Base-by-base conservation (phyloP, 2,113 vertebrate genomes). In the Embiotoca jacksoni region DNA sequence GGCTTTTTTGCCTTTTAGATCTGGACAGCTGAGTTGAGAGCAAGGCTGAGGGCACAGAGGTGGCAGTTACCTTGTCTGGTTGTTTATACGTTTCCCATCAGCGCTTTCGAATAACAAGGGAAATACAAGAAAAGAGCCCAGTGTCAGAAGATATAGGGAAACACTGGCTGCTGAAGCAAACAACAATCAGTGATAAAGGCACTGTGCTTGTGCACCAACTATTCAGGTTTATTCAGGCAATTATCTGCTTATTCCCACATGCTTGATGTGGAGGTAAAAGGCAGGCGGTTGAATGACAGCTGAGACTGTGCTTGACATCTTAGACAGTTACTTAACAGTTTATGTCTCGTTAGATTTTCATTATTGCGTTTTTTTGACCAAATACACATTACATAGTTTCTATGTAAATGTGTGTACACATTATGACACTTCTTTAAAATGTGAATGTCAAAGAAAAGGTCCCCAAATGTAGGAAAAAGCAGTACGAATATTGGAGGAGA, bases 1-100 rank as follows among this genome's bases (percentile, higher is more conserved):
- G 74, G 68, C 75, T 80, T 87, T 90, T 90, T 87, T 86, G 78
- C 87, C 88, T 90, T 81, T 86, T 57, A 77, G 59, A 85, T 91
- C 78, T 86, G 87, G 86, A 88, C 87, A 91, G 73, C 73, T 64
- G 71, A 86, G 81, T 88, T 82, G 82, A 85, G 78, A 90, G 82
- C 64, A 6, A 59, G 67, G 78, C 71, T 80, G 36, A 75, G 87
- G 89, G 73, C 80, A 80, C 68, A 55, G 75, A 63, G 81, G 72
- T 84, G 84, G 84, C 78, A 75, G 75, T 81, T 87, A 73, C 74
- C 33, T 30, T 90, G 88, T 83, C 63, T 65, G 59, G 71, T 72
- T 89, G 81, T 82, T 86, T 86, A 81, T 82, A 84, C 76, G 86
- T 85, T 89, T 88, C 79, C 73, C 76, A 82, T 86, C 71, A 81